A percentile compares a stretch with the other conserved stretches of the same genome.
Evolutionary conservation across 2,113 vertebrate species (phyloP).

Genomic region (Gracilinanus agilis): DNA sequence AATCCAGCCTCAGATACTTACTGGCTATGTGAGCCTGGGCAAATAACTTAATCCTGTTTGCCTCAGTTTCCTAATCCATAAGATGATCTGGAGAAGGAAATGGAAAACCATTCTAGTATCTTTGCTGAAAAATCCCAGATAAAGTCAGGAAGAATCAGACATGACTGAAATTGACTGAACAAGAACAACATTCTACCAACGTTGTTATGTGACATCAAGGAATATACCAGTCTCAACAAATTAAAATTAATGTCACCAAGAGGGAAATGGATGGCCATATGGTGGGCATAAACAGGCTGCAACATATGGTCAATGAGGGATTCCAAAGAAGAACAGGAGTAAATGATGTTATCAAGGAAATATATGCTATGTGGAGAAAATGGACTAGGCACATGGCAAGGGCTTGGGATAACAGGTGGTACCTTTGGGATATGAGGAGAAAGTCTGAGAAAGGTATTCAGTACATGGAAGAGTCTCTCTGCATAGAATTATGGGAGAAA

Average conservation of each 20-base stretch:
- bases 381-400: neutral
- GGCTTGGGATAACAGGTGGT: neutral
- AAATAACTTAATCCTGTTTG: neutral
- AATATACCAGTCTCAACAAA: neutral
- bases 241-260: neutral
- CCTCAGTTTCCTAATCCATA: neutral
- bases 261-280: neutral
- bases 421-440: neutral
- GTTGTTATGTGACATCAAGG: neutral
- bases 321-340: neutral
- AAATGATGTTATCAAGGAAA: neutral
- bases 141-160: neutral
- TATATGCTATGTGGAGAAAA: neutral
- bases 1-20: neutral
- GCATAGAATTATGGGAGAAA: neutral
- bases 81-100: neutral
- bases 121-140: neutral
- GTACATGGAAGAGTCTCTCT: neutral
- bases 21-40: neutral
- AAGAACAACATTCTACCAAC: neutral
- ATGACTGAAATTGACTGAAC: neutral
- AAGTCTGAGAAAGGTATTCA: neutral
- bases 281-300: neutral
- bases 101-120: neutral
- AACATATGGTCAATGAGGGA: neutral